Evolutionary conservation across 2,113 vertebrate species (phyloP).

Genomic region (Mastomys natalensis): DNA sequence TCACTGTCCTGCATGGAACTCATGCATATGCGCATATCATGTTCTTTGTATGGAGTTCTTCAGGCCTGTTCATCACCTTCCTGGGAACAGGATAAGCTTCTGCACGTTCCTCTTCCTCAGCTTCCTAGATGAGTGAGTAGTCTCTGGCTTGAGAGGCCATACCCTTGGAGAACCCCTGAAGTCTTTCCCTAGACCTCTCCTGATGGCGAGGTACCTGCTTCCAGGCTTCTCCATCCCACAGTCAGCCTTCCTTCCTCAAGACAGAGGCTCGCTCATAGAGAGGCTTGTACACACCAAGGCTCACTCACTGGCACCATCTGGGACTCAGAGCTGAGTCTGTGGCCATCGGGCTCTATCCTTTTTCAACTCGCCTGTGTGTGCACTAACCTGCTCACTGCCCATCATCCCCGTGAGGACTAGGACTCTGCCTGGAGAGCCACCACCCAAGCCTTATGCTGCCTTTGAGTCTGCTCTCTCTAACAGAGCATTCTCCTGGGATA

Average conservation of each 20-base stretch:
- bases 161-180: fast-evolving
- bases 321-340: too few species aligned
- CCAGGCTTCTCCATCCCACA: not conserved
- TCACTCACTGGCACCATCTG: fast-evolving
- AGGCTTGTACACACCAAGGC: not conserved
- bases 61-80: not conserved
- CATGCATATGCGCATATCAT: too few species aligned
- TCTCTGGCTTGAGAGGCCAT: not conserved
- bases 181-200: not conserved
- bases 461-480: too few species aligned
- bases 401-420: too few species aligned
- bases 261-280: not conserved
- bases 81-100: too few species aligned
- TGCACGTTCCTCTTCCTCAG: too few species aligned
- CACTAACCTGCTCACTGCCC: fast-evolving
- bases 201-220: not conserved
- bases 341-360: not conserved
- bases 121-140: not conserved
- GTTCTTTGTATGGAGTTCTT: not conserved
- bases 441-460: not conserved
- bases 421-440: not conserved
- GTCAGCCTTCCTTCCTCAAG: fast-evolving
- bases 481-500: not conserved
- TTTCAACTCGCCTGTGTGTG: not conserved
- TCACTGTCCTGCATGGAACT: fast-evolving